Evolutionary conservation across 2,113 vertebrate genomes (phyloP).

Genomic region (Cercopithecus mona): DNA sequence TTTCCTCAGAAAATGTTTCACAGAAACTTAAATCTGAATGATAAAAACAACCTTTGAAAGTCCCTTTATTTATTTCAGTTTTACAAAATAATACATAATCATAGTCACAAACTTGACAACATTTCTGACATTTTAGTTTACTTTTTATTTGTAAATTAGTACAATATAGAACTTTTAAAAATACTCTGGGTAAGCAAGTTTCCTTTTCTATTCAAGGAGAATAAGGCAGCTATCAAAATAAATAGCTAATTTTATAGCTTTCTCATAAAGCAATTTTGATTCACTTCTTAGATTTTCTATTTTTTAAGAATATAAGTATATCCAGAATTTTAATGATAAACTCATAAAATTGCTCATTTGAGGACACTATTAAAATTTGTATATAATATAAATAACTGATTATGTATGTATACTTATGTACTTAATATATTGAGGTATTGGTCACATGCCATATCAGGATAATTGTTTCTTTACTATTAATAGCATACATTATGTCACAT

Average conservation of each 20-base stretch:
- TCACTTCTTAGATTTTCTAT: not conserved
- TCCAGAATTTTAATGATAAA: not conserved
- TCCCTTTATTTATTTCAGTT: not conserved
- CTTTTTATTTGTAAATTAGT: not conserved
- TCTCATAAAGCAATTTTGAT: not conserved
- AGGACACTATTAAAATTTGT: not conserved
- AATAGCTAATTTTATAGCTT: not conserved
- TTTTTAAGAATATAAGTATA: not conserved
- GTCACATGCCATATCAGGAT: not conserved
- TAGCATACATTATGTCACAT: not conserved
- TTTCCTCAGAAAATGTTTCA: not conserved
- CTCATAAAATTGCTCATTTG: not conserved
- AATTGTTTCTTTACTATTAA: not conserved
- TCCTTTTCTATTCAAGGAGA: not conserved
- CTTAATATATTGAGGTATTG: not conserved
- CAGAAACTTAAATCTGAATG: not conserved
- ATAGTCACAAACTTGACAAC: not conserved
- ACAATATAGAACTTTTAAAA: not conserved
- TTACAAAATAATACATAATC: not conserved
- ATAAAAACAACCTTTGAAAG: not conserved
- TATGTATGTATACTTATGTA: not conserved
- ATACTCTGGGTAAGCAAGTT: not conserved
- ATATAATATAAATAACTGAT: slow-evolving; percentile 3
- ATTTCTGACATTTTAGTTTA: not conserved
- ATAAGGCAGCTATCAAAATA: not conserved